Percentiles rank a stretch among this genome's conserved stretches.
Evolutionary conservation across 2,888 invertebrate genomes (phyloP).

Genomic region (Dolomedes plantarius): DNA sequence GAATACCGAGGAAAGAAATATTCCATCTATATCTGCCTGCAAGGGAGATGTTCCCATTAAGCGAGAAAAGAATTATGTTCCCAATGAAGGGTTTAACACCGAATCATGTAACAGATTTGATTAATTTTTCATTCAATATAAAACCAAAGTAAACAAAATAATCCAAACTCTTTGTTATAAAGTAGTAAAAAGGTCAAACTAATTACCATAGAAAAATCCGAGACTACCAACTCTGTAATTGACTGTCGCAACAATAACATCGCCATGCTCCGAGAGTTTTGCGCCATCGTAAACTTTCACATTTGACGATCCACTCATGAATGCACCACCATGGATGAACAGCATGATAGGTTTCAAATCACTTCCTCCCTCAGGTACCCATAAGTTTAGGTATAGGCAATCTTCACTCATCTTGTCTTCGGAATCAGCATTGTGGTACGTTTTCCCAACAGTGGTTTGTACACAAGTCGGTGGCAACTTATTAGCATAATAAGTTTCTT

Average conservation of each 20-base stretch:
- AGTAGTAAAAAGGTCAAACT: no score
- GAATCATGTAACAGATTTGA: no score
- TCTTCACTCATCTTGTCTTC: constrained; percentile 36
- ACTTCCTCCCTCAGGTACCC: background rate
- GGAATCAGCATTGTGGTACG: background rate
- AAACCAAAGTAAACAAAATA: no score
- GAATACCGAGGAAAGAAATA: no score
- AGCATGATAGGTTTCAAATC: constrained; percentile 39
- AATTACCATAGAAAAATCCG: constrained; percentile 39
- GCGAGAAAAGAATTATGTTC: no score
- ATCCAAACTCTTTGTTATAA: no score
- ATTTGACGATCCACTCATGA: constrained; percentile 19
- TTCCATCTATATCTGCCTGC: no score
- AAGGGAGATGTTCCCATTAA: no score
- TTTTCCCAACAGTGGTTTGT: constrained; percentile 19
- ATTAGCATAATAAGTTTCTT: background rate
- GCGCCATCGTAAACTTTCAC: background rate
- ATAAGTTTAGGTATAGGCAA: constrained; percentile 66
- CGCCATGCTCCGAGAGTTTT: constrained; percentile 21
- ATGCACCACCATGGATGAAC: constrained; percentile 60
- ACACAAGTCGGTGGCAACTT: constrained; percentile 26
- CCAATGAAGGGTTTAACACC: no score
- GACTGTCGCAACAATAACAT: constrained; percentile 53
- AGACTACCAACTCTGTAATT: constrained; percentile 50
- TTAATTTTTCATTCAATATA: no score